Evolutionary conservation across 1,140 invertebrate species (phyloP).

Genomic region (Condylostylus longicornis): DNA sequence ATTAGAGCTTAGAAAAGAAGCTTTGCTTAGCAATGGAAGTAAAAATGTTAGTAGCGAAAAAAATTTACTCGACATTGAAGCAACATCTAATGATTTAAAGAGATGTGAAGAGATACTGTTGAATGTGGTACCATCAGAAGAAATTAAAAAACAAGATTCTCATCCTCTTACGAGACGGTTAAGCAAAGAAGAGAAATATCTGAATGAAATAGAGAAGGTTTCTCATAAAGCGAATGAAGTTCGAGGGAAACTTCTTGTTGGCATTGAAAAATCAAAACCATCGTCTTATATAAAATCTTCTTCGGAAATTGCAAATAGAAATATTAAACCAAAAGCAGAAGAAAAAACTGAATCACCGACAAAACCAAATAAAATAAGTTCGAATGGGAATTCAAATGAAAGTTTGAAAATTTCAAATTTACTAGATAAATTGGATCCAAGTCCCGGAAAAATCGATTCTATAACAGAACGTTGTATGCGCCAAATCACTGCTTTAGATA

Average conservation of each 20-base stretch:
- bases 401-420: constrained; percentile 21
- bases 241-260: constrained; percentile 28
- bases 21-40: constrained; percentile 27
- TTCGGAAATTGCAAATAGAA: neutral
- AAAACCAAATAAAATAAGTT: neutral
- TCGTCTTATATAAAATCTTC: constrained; percentile 6
- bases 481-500: constrained; percentile 20
- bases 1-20: constrained; percentile 26
- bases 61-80: constrained; percentile 28
- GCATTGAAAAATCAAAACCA: constrained; percentile 27
- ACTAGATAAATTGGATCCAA: constrained; percentile 29
- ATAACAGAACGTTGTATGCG: constrained; percentile 30
- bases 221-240: constrained; percentile 28
- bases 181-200: constrained; percentile 20
- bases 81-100: constrained; percentile 32
- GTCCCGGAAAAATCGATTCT: constrained; percentile 25
- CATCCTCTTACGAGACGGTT: constrained; percentile 18
- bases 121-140: constrained; percentile 24
- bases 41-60: constrained; percentile 16
- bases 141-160: constrained; percentile 2
- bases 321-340: constrained; percentile 23
- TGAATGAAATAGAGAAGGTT: constrained; percentile 26
- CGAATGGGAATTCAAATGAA: constrained; percentile 8
- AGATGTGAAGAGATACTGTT: constrained; percentile 33
- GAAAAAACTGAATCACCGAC: constrained; percentile 17